Conservation (phyloP, 1,140 invertebrate species). For the Sycophaga agraensis region DNA sequence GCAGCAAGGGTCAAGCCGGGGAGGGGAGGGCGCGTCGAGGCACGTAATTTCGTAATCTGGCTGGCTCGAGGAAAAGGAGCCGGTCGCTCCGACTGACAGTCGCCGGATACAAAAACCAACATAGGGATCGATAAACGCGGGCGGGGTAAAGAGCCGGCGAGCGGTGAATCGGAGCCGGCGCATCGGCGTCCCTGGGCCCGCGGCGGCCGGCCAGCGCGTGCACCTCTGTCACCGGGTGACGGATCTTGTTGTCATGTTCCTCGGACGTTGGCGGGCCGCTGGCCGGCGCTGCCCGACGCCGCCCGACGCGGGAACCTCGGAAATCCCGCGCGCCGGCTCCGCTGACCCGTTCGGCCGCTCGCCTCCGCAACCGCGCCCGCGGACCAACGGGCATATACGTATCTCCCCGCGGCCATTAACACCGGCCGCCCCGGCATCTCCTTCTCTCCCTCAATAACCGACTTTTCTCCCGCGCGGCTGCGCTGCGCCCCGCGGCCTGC, state of each 20-base stretch:
- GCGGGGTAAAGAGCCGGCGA: no score
- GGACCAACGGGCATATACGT: not conserved
- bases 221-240: conserved; percentile 51
- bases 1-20: no score
- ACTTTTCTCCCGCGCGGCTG: no score
- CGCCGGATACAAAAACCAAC: not conserved
- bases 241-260: conserved; percentile 51
- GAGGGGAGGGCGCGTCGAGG: no score
- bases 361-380: conserved; percentile 14
- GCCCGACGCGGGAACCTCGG: conserved; percentile 18
- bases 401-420: no score
- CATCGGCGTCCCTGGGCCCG: not conserved
- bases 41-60: no score
- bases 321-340: conserved; percentile 21
- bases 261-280: conserved; percentile 35
- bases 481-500: no score
- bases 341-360: conserved; percentile 21
- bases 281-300: conserved; percentile 22
- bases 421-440: no score
- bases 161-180: not conserved
- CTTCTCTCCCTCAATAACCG: not conserved
- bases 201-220: conserved; percentile 11
- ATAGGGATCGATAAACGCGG: no score
- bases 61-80: no score
- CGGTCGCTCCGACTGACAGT: not conserved